These are phyloP conservation scores for Chloropsis cyanopogon DNA, from an alignment of 2,113 vertebrate species.

Conservation along the genomic window DNA sequence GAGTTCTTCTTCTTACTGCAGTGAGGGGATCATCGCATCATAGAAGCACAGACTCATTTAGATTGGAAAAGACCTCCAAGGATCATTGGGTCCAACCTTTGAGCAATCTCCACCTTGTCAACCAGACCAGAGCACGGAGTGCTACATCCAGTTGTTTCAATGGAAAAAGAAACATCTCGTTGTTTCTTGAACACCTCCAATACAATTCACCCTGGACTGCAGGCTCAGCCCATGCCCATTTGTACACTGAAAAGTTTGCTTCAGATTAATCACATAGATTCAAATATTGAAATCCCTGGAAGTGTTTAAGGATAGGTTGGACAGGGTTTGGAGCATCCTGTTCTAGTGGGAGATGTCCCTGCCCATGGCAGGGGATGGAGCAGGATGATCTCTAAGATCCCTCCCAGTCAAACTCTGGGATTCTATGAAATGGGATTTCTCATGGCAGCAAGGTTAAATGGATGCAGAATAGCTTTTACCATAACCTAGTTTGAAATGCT, in stretches of 20 bases:
- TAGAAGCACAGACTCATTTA: not conserved
- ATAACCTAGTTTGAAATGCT: not conserved
- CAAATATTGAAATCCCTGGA: not conserved
- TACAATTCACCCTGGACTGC: not conserved
- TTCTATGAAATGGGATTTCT: not conserved
- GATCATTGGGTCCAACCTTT: not conserved
- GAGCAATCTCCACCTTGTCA: not conserved
- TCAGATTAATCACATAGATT: not conserved
- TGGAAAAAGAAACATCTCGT: not conserved
- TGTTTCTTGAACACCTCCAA: not conserved
- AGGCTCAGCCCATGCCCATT: rapidly evolving
- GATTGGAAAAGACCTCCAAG: not conserved
- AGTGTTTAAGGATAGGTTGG: not conserved
- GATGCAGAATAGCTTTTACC: not conserved
- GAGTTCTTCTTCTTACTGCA: not conserved
- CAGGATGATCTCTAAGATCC: rapidly evolving
- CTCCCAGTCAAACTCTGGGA: not conserved
- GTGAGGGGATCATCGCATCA: not conserved
- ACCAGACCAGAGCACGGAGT: not conserved
- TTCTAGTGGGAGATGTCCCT: not conserved
- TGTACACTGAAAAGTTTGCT: not conserved
- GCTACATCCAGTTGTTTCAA: not conserved
- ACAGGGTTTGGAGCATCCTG: not conserved
- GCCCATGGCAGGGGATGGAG: not conserved
- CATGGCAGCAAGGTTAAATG: not conserved